phyloP scores from a whole-genome alignment of 2,888 invertebrate genomes.

The Priocnemis perturbator region DNA sequence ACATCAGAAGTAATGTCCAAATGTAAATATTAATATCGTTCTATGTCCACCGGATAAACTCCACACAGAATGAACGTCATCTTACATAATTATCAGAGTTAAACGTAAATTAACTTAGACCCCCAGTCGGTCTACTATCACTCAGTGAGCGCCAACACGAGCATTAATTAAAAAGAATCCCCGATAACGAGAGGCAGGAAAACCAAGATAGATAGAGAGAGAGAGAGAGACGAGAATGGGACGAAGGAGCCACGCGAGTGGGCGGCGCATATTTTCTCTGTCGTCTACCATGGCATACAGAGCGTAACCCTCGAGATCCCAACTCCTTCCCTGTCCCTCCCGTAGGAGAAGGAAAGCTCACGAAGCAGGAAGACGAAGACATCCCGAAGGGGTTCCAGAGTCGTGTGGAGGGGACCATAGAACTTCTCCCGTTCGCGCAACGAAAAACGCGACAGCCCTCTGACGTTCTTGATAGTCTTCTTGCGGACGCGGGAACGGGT shows the following conservation, averaged over 20 bases:
- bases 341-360: slow-evolving; percentile 22
- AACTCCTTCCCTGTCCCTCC: slow-evolving; percentile 21
- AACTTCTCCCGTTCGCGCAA: neutral
- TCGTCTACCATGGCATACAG: slow-evolving; percentile 10
- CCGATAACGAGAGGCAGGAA: neutral
- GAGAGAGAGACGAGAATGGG: slow-evolving; percentile 15
- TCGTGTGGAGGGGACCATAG: slow-evolving; percentile 16
- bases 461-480: slow-evolving; percentile 49
- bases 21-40: too few species aligned
- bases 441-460: slow-evolving; percentile 7
- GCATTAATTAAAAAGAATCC: too few species aligned
- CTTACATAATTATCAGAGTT: too few species aligned
- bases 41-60: too few species aligned
- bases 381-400: slow-evolving; percentile 8
- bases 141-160: too few species aligned
- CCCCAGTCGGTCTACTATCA: neutral
- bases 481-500: slow-evolving; percentile 46
- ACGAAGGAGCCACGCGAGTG: slow-evolving; percentile 54
- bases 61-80: too few species aligned
- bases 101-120: too few species aligned
- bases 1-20: too few species aligned
- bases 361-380: slow-evolving; percentile 35
- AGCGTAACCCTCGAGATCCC: neutral
- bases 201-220: neutral
- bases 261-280: slow-evolving; percentile 48